Conservation (phyloP, 2,797 vertebrate genomes). For the Syndactyla subalaris region DNA sequence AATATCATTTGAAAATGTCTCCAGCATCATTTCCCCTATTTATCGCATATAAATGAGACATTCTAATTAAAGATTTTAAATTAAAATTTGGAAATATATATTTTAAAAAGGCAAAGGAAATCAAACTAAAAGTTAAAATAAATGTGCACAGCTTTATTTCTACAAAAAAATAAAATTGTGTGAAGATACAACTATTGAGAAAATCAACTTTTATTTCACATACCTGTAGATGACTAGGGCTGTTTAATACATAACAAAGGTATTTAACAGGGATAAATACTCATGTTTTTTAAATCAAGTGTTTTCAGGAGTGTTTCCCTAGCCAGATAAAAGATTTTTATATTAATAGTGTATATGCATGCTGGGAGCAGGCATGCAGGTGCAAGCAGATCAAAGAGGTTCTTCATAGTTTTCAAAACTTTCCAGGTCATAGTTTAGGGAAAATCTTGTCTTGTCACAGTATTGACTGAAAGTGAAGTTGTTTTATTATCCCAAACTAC, state of each 20-base stretch:
- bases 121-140: not conserved
- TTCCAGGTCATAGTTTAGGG: not conserved
- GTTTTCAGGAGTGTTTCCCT: not conserved
- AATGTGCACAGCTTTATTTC: not conserved
- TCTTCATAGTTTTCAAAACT: not conserved
- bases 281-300: not conserved
- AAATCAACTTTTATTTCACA: not conserved
- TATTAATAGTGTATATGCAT: not conserved
- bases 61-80: not conserved
- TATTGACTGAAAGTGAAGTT: not conserved
- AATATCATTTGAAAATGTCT: not conserved
- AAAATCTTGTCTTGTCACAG: not conserved
- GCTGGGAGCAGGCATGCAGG: not conserved
- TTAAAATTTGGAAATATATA: not conserved
- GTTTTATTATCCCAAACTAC: not conserved
- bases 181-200: not conserved
- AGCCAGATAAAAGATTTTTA: not conserved
- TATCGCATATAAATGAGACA: not conserved
- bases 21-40: not conserved
- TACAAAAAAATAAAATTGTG: not conserved
- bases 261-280: not conserved
- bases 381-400: not conserved
- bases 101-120: not conserved
- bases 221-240: not conserved
- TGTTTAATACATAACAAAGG: not conserved